Conservation (phyloP, 92 coral and sea anemone genomes). For the Palythoa grandis region DNA sequence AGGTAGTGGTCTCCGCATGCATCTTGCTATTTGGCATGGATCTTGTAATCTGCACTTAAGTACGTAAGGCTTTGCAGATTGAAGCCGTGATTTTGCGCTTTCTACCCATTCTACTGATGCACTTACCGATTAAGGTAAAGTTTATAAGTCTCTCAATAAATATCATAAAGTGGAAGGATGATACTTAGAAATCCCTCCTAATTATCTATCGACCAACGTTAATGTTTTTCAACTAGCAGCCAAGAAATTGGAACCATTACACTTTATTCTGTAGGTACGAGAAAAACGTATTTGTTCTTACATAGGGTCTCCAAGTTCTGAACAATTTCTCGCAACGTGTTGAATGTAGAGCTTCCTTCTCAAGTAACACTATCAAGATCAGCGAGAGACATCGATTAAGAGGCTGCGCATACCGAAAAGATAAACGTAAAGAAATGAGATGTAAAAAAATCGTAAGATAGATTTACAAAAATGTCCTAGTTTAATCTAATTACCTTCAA, state of each 20-base stretch:
- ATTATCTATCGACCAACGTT: neutral
- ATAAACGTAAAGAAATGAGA: neutral
- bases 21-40: conserved; percentile 36
- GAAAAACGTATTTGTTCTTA: neutral
- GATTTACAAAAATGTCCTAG: no score
- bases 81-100: conserved; percentile 30
- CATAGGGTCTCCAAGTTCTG: conserved; percentile 43
- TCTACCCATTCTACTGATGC: conserved; percentile 39
- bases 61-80: conserved; percentile 39
- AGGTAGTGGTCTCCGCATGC: conserved; percentile 44
- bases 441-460: no score
- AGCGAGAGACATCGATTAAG: conserved; percentile 51
- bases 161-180: neutral
- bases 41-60: conserved; percentile 52
- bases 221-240: neutral
- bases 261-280: neutral
- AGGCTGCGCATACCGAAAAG: conserved; percentile 49
- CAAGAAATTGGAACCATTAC: neutral
- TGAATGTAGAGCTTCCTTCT: conserved; percentile 50
- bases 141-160: neutral
- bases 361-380: conserved; percentile 46
- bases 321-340: conserved; percentile 18
- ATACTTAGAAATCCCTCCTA: neutral
- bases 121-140: conserved; percentile 14
- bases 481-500: no score